A percentile compares a stretch with the other conserved stretches of the same genome.
phyloP scores from a whole-genome alignment of 2,113 vertebrate genomes.

The Laticauda colubrina region DNA sequence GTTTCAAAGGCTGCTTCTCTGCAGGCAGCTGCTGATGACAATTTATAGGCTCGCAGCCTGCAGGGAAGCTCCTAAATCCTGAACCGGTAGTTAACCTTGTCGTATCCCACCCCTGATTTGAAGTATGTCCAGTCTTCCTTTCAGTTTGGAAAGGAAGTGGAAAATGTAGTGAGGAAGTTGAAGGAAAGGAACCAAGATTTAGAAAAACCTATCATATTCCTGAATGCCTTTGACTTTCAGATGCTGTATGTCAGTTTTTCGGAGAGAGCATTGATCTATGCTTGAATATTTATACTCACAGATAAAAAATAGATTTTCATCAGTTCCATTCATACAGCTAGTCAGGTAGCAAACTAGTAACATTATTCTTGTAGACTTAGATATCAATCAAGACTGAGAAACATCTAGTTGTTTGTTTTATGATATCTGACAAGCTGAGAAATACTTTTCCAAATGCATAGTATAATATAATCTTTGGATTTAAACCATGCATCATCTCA shows the following conservation, averaged over 20 bases:
- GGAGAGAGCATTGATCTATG: background rate
- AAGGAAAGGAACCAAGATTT: background rate
- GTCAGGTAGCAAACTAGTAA: background rate
- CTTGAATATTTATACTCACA: background rate
- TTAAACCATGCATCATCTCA: background rate
- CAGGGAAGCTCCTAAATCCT: too few species aligned
- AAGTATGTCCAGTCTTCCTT: background rate
- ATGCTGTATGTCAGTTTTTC: background rate
- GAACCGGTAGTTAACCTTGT: too few species aligned
- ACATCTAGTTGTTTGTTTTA: background rate
- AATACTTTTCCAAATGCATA: background rate
- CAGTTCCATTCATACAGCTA: background rate
- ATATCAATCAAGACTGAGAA: background rate
- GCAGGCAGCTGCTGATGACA: too few species aligned
- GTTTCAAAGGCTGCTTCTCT: too few species aligned
- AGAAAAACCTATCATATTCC: background rate
- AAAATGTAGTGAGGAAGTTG: background rate
- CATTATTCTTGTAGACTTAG: background rate
- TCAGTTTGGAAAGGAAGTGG: background rate
- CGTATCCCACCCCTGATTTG: too few species aligned
- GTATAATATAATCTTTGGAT: background rate
- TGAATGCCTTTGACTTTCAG: background rate
- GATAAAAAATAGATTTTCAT: background rate
- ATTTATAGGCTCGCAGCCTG: too few species aligned
- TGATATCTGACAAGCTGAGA: background rate